Conservation (phyloP, 2,113 vertebrate species). For the Cryptomyrus ogoouensis region DNA sequence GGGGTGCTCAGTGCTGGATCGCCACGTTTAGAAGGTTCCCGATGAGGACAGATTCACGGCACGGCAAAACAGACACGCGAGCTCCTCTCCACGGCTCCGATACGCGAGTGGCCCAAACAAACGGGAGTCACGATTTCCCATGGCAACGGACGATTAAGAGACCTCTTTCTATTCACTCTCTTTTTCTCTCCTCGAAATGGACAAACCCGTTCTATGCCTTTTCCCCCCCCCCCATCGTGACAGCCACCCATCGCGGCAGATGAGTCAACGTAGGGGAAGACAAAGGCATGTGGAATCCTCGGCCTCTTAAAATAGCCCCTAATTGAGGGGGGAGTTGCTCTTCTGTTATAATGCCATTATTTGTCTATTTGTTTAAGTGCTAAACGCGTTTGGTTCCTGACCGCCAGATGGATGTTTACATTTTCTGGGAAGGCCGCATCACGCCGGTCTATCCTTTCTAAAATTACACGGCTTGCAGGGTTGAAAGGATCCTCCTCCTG, state of each 20-base stretch:
- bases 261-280: conserved; percentile 15
- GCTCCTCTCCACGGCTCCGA: neutral
- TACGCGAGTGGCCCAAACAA: neutral
- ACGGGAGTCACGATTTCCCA: conserved; percentile 20
- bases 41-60: conserved; percentile 10
- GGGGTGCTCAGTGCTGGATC: neutral
- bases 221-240: neutral
- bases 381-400: neutral
- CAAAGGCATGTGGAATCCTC: conserved; percentile 9
- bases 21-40: conserved; percentile 11
- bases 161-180: neutral
- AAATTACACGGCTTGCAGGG: neutral
- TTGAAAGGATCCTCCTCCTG: neutral
- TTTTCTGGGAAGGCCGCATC: conserved; percentile 5
- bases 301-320: conserved; percentile 16
- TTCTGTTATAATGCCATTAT: neutral
- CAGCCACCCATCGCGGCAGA: neutral
- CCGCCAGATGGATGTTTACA: neutral
- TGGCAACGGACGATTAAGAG: conserved; percentile 17
- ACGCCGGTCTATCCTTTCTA: neutral
- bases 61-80: neutral
- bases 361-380: neutral
- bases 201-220: conserved; percentile 12
- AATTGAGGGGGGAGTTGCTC: neutral
- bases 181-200: neutral